Conservation (phyloP, 1,140 invertebrate species). For the Lamellibrachia luymesi region DNA sequence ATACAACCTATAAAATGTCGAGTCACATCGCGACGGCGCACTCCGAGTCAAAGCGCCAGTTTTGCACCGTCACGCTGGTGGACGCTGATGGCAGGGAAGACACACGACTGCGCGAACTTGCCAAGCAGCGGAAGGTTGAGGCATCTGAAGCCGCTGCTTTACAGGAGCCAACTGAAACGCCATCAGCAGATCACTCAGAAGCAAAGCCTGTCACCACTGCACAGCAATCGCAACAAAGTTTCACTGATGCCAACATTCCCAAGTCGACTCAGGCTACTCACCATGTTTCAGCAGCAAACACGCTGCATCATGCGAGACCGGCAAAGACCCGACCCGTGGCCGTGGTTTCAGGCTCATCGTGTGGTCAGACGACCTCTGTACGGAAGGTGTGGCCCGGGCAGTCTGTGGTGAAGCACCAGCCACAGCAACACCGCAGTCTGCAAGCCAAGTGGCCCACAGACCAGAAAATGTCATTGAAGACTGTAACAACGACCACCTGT, state of each 20-base stretch:
- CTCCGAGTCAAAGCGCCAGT: background rate
- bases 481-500: background rate
- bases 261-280: background rate
- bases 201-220: background rate
- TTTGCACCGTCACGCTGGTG: background rate
- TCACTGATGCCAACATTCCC: background rate
- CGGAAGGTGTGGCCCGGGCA: background rate
- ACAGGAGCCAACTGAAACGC: background rate
- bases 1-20: background rate
- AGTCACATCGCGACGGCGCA: background rate
- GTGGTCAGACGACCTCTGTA: background rate
- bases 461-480: too few relatives aligned
- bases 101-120: background rate
- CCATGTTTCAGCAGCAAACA: background rate
- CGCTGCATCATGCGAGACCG: background rate
- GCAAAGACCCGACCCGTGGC: background rate
- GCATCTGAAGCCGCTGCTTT: background rate
- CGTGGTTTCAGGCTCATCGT: background rate
- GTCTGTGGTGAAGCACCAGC: background rate
- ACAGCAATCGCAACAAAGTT: background rate
- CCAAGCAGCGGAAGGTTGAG: background rate
- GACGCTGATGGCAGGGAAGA: background rate
- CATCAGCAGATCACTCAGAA: background rate
- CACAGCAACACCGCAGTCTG: background rate
- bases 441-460: too few relatives aligned